Evolutionary conservation across 2,113 vertebrate species (phyloP).

Genomic region (Nipponia nippon): DNA sequence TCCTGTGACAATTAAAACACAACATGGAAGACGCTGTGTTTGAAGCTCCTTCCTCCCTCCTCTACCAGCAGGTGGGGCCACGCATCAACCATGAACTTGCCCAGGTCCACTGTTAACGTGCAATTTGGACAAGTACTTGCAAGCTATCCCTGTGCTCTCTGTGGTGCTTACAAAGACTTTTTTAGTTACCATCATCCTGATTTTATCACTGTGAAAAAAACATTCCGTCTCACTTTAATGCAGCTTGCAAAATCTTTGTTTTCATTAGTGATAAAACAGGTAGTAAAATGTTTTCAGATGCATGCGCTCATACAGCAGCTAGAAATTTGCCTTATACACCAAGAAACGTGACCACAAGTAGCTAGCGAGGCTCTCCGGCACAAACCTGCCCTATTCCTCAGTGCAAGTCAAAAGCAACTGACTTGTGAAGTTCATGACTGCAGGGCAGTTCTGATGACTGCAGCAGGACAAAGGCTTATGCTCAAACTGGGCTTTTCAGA

Average conservation of each 20-base stretch:
- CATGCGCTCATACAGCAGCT: not conserved
- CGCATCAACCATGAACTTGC: not conserved
- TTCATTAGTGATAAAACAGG: not conserved
- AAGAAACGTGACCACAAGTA: not conserved
- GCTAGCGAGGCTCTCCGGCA: not conserved
- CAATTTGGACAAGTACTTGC: not conserved
- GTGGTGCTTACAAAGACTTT: not conserved
- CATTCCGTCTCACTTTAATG: not conserved
- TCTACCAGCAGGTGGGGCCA: constrained; percentile 54
- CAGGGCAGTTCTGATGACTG: not conserved
- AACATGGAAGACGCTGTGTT: not conserved
- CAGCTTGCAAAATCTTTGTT: not conserved
- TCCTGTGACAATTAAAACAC: rapidly evolving
- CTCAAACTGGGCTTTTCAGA: not conserved
- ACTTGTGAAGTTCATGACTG: not conserved
- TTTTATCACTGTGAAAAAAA: not conserved
- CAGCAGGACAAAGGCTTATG: not conserved
- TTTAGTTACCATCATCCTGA: not conserved
- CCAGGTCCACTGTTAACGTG: rapidly evolving
- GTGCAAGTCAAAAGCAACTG: not conserved
- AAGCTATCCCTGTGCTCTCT: not conserved
- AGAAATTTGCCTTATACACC: not conserved
- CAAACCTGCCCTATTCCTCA: not conserved
- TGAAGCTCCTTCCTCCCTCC: not conserved
- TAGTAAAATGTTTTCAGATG: not conserved